A percentile compares a stretch with the other conserved stretches of the same genome.
Evolutionary conservation across 1,140 invertebrate genomes (phyloP).

Genomic region (Trissolcus basalis): DNA sequence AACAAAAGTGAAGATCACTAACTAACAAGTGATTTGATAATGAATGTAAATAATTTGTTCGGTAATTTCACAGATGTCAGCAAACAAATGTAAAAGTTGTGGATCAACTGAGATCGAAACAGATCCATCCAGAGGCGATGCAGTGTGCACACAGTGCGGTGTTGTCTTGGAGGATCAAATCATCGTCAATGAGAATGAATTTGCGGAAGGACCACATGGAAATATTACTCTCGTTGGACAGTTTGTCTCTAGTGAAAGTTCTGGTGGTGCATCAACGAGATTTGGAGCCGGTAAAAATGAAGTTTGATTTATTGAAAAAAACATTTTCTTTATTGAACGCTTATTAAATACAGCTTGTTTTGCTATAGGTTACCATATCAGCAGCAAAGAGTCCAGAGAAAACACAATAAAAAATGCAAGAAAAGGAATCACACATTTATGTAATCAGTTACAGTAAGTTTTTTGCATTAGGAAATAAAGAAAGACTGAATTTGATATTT

Average conservation of each 20-base stretch:
- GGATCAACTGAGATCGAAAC: constrained; percentile 96
- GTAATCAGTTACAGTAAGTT: constrained; percentile 82
- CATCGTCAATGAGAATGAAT: constrained; percentile 97
- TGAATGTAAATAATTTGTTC: no score
- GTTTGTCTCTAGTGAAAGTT: constrained; percentile 92
- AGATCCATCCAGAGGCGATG: constrained; percentile 93
- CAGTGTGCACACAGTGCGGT: constrained; percentile 97
- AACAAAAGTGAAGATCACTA: no score
- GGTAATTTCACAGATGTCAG: constrained; percentile 74
- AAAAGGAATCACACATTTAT: constrained; percentile 86
- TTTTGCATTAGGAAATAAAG: no score
- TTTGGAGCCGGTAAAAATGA: constrained; percentile 81
- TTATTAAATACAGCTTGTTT: constrained; percentile 10
- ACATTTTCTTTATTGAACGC: not conserved
- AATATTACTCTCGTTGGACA: constrained; percentile 92
- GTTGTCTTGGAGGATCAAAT: constrained; percentile 96
- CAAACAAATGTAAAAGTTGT: constrained; percentile 91
- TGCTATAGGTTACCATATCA: constrained; percentile 84
- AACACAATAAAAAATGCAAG: constrained; percentile 92
- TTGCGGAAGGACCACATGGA: constrained; percentile 94
- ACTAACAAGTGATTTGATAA: no score
- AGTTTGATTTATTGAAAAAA: not conserved
- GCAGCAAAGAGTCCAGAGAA: constrained; percentile 91
- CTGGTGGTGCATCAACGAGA: constrained; percentile 83
- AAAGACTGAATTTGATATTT: no score